phyloP scores from a whole-genome alignment of 2,797 vertebrate species.

The Spinus pinus region DNA sequence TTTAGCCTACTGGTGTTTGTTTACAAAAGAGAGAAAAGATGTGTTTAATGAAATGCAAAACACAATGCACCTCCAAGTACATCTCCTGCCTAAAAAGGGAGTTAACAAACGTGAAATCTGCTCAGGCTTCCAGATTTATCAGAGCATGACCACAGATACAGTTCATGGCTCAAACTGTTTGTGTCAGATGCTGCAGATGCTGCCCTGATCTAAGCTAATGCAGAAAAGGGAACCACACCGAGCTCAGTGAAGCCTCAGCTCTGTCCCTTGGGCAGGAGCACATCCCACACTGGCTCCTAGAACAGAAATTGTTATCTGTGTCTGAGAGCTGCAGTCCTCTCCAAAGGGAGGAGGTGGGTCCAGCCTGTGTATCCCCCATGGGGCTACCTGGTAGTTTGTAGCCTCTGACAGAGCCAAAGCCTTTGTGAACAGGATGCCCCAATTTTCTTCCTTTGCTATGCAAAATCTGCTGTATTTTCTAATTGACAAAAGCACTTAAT shows the following conservation, averaged over 20 bases:
- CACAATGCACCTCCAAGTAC: neutral
- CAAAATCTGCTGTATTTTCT: slow-evolving; percentile 18
- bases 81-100: neutral
- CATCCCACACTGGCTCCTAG: neutral
- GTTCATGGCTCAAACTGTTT: neutral
- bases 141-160: neutral
- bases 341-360: neutral
- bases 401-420: neutral
- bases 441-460: slow-evolving; percentile 6
- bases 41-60: neutral
- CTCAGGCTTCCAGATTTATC: neutral
- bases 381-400: neutral
- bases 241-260: neutral
- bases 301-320: neutral
- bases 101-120: neutral
- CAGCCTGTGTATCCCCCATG: neutral
- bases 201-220: neutral
- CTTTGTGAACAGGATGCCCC: neutral
- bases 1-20: neutral
- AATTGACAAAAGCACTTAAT: slow-evolving; percentile 59
- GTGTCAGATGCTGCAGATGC: neutral
- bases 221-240: neutral
- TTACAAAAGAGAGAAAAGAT: neutral
- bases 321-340: neutral
- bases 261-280: neutral